A percentile compares a stretch with the other conserved stretches of the same genome.
phyloP scores from a whole-genome alignment of 2,797 vertebrate species.

The Gouania willdenowi region DNA sequence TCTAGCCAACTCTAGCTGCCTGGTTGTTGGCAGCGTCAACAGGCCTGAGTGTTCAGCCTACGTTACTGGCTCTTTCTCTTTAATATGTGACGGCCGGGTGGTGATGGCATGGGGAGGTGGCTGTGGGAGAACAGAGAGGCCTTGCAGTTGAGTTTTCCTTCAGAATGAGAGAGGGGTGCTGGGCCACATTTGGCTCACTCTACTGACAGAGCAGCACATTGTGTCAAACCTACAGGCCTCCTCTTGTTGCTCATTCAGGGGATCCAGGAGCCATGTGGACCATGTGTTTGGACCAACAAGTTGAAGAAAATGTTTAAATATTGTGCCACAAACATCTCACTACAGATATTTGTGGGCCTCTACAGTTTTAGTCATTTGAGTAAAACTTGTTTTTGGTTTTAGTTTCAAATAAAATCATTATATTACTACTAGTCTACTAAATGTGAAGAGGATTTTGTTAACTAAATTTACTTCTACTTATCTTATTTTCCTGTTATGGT shows the following conservation, averaged over 20 bases:
- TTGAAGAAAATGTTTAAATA: too few relatives aligned
- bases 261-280: slow-evolving; percentile 34
- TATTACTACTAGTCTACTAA: too few relatives aligned
- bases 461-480: too few relatives aligned
- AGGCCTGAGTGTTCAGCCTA: slow-evolving; percentile 47
- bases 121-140: slow-evolving; percentile 61
- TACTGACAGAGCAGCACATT: slow-evolving; percentile 69
- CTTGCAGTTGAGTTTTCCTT: slow-evolving; percentile 36
- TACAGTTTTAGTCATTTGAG: too few relatives aligned
- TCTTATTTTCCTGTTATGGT: too few relatives aligned
- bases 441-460: too few relatives aligned
- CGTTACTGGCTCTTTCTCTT: slow-evolving; percentile 31
- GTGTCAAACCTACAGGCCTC: slow-evolving; percentile 61
- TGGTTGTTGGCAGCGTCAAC: slow-evolving; percentile 43
- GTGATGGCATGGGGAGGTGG: slow-evolving; percentile 44
- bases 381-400: too few relatives aligned
- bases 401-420: too few relatives aligned
- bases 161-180: slow-evolving; percentile 44
- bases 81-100: slow-evolving; percentile 35
- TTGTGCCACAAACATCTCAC: too few relatives aligned
- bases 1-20: slow-evolving; percentile 17
- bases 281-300: too few relatives aligned
- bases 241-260: slow-evolving; percentile 56
- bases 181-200: slow-evolving; percentile 32
- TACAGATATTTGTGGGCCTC: too few relatives aligned